Conservation (phyloP, 2,797 vertebrate species). For the Premnoplex brunnescens region DNA sequence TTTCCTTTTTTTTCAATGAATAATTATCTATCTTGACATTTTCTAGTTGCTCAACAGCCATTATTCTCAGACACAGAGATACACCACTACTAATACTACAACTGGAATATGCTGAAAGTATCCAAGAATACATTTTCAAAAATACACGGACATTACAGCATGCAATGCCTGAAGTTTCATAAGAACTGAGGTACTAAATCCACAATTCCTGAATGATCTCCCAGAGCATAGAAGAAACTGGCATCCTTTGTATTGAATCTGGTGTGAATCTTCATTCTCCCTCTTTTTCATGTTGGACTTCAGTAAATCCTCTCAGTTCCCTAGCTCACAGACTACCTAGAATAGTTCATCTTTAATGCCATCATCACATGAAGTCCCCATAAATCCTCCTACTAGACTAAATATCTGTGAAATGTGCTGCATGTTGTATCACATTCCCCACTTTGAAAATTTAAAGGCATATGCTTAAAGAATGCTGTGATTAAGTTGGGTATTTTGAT, state of each 20-base stretch:
- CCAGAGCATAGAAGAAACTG: neutral
- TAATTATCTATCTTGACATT: slow-evolving; percentile 30
- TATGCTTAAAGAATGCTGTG: neutral
- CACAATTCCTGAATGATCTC: neutral
- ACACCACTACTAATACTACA: neutral
- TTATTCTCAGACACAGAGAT: neutral
- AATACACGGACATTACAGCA: neutral
- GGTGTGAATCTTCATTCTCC: neutral
- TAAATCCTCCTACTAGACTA: slow-evolving; percentile 1
- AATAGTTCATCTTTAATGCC: neutral
- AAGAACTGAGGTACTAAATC: neutral
- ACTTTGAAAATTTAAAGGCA: slow-evolving; percentile 22
- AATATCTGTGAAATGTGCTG: neutral
- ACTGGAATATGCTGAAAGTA: neutral
- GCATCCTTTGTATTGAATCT: neutral
- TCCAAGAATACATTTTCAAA: neutral
- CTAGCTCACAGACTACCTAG: neutral
- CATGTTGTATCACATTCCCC: neutral
- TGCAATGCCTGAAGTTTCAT: neutral
- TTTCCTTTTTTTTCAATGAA: neutral
- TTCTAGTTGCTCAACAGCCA: neutral
- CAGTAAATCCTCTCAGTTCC: neutral
- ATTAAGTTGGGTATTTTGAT: slow-evolving; percentile 6
- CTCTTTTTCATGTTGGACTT: neutral
- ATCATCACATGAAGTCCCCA: neutral